These are phyloP conservation scores for Chaetogeoica ovagalla DNA, from an alignment of 2,888 invertebrate species.

Conservation along the genomic window DNA sequence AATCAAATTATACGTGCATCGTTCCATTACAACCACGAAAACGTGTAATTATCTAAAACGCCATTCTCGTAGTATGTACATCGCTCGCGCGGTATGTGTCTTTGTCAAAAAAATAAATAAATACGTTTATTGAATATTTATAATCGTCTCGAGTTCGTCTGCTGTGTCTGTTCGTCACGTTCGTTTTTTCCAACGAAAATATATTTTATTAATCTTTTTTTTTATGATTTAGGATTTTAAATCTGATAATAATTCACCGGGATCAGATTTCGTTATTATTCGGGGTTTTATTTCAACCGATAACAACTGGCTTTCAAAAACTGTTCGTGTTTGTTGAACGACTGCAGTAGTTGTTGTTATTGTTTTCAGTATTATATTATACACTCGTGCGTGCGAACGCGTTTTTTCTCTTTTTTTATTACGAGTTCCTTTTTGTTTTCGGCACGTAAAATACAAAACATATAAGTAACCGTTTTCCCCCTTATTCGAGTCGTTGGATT, in stretches of 20 bases:
- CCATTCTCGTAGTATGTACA: too few relatives aligned
- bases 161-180: background rate
- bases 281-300: background rate
- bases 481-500: background rate
- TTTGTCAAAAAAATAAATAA: too few relatives aligned
- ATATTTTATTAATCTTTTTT: background rate
- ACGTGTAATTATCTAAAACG: too few relatives aligned
- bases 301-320: background rate
- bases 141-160: too few relatives aligned
- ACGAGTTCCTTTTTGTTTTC: background rate
- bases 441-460: background rate
- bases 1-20: too few relatives aligned
- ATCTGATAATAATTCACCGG: background rate
- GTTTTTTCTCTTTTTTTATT: background rate
- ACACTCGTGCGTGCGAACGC: background rate
- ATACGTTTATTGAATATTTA: too few relatives aligned
- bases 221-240: background rate
- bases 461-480: background rate
- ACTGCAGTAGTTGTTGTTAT: background rate
- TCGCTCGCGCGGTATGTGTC: too few relatives aligned
- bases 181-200: slow-evolving; percentile 2
- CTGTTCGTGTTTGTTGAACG: background rate
- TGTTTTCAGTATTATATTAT: background rate
- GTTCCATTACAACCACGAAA: too few relatives aligned
- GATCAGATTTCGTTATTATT: slow-evolving; percentile 6